phyloP scores from a whole-genome alignment of 2,113 vertebrate genomes.

The Sceloporus tristichus region DNA sequence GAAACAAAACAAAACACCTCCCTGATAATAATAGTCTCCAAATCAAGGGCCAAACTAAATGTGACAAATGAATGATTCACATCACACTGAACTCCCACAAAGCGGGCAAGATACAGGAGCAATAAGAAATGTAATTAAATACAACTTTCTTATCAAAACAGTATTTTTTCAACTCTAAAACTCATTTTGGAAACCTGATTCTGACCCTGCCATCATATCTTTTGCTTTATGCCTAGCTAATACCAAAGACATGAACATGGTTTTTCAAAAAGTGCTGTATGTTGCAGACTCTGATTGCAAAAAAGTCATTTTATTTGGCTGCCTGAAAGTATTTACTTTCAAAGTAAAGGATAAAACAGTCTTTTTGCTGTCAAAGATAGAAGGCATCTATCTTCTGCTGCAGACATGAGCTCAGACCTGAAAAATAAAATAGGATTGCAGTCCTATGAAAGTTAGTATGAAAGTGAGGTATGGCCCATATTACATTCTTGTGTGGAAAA shows the following conservation, averaged over 20 bases:
- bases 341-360: background rate
- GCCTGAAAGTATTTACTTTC: background rate
- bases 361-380: background rate
- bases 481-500: background rate
- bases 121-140: no score
- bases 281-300: background rate
- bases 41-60: background rate
- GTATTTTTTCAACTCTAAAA: no score
- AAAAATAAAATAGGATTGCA: conserved; percentile 15
- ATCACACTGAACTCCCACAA: background rate
- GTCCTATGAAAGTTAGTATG: background rate
- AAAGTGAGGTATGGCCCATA: background rate
- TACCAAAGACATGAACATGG: background rate
- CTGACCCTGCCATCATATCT: background rate
- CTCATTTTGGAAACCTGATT: no score
- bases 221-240: background rate
- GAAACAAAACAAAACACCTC: background rate
- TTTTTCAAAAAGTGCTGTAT: background rate
- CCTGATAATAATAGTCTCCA: background rate
- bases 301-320: background rate
- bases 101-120: no score
- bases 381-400: background rate
- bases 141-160: no score
- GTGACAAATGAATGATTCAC: background rate
- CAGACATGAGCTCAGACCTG: conserved; percentile 13